Conservation (phyloP, 2,888 invertebrate genomes). For the Cephus sareptanus region DNA sequence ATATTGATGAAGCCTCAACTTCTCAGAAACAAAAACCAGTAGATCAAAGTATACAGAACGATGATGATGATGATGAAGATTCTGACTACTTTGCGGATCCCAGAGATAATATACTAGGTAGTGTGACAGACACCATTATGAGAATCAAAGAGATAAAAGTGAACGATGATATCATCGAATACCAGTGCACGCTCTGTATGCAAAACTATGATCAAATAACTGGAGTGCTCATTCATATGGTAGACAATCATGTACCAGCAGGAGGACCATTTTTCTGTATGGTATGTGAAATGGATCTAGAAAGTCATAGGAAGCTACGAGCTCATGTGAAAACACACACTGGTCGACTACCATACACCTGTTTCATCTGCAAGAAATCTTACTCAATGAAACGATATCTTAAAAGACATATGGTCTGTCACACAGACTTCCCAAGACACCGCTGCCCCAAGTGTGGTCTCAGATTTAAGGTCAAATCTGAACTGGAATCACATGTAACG, state of each 20-base stretch:
- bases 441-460: conserved; percentile 58
- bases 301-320: conserved; percentile 69
- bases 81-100: conserved; percentile 45
- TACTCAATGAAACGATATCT: conserved; percentile 58
- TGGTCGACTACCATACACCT: conserved; percentile 69
- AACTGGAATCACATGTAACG: conserved; percentile 50
- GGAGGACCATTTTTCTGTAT: conserved; percentile 69
- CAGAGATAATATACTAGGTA: conserved; percentile 52
- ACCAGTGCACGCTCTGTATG: conserved; percentile 59
- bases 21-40: neutral
- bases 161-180: conserved; percentile 43
- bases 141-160: conserved; percentile 58
- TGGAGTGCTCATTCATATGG: conserved; percentile 50
- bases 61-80: conserved; percentile 31
- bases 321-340: conserved; percentile 71
- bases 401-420: conserved; percentile 61
- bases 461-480: conserved; percentile 52
- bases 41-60: neutral
- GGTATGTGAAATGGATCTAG: conserved; percentile 71
- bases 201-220: conserved; percentile 54
- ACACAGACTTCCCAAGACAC: conserved; percentile 57
- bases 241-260: conserved; percentile 57
- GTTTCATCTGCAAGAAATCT: conserved; percentile 59
- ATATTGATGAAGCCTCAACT: neutral
- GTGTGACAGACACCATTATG: conserved; percentile 58